Conservation (phyloP, 2,113 vertebrate genomes). For the Petrocephalus microphthalmus region DNA sequence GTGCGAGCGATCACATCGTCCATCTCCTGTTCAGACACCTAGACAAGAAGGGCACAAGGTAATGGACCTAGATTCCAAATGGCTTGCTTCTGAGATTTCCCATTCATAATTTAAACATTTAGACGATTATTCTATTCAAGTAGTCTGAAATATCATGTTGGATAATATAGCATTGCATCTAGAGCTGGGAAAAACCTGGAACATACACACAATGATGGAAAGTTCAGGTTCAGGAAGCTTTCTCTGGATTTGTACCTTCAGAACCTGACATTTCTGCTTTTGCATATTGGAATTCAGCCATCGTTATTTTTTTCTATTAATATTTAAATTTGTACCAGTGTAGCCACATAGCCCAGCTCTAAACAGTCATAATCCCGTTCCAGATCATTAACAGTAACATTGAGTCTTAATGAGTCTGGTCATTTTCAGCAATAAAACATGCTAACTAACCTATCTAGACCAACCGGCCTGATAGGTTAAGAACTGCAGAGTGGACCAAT, state of each 20-base stretch:
- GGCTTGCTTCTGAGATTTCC: background rate
- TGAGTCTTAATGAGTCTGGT: background rate
- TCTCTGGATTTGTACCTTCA: background rate
- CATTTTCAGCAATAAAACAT: background rate
- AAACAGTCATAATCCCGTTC: background rate
- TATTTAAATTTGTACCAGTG: background rate
- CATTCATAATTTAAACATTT: background rate
- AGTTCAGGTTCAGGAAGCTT: background rate
- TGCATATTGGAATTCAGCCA: background rate
- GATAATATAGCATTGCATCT: background rate
- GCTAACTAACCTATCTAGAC: background rate
- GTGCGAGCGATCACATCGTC: slow-evolving; percentile 82
- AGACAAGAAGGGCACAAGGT: background rate
- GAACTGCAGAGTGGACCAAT: background rate
- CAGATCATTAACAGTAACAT: background rate
- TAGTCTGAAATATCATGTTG: background rate
- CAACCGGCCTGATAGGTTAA: background rate
- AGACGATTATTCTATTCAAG: background rate
- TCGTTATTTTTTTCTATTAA: background rate
- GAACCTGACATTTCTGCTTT: background rate
- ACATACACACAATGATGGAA: background rate
- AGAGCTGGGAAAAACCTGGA: background rate
- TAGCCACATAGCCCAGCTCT: background rate
- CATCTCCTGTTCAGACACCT: slow-evolving; percentile 97
- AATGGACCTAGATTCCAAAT: background rate